Evolutionary conservation across 2,888 invertebrate genomes (phyloP).

Genomic region (Apotomis betuletana): DNA sequence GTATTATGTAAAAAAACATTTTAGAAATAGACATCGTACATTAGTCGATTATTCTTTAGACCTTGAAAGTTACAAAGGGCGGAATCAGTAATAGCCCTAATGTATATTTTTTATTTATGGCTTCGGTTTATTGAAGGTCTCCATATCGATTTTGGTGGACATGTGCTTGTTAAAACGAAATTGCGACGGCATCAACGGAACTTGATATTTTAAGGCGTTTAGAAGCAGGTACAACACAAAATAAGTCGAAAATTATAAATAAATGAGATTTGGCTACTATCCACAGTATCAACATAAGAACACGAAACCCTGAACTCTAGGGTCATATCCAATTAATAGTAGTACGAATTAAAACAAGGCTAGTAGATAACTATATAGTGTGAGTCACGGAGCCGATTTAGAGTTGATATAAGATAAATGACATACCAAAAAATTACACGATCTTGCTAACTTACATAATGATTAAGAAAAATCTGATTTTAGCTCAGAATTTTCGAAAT

Average conservation of each 20-base stretch:
- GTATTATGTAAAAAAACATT: background rate
- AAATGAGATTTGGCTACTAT: background rate
- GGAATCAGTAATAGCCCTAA: constrained; percentile 6
- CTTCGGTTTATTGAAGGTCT: constrained; percentile 21
- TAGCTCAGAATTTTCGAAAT: no score
- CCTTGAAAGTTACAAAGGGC: constrained; percentile 24
- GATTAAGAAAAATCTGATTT: no score
- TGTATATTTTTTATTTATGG: constrained; percentile 28
- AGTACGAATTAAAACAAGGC: constrained; percentile 12
- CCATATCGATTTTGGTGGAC: constrained; percentile 23
- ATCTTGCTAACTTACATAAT: no score
- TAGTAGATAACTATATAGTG: constrained; percentile 6
- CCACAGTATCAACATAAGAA: background rate
- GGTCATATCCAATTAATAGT: constrained; percentile 15
- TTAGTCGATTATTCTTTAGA: background rate
- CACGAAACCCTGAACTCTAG: constrained; percentile 14
- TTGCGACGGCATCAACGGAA: background rate
- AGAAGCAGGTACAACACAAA: no score
- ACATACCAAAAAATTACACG: background rate
- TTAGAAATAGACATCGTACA: background rate
- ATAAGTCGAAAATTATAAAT: background rate
- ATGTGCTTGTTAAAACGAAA: constrained; percentile 5
- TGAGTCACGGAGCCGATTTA: constrained; percentile 17
- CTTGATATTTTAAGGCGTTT: background rate
- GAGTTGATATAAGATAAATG: background rate